Percentiles rank a stretch among this genome's conserved stretches.
These are phyloP conservation scores for Amphimallon solstitiale DNA, from an alignment of 2,888 invertebrate genomes.

Conservation along the genomic window DNA sequence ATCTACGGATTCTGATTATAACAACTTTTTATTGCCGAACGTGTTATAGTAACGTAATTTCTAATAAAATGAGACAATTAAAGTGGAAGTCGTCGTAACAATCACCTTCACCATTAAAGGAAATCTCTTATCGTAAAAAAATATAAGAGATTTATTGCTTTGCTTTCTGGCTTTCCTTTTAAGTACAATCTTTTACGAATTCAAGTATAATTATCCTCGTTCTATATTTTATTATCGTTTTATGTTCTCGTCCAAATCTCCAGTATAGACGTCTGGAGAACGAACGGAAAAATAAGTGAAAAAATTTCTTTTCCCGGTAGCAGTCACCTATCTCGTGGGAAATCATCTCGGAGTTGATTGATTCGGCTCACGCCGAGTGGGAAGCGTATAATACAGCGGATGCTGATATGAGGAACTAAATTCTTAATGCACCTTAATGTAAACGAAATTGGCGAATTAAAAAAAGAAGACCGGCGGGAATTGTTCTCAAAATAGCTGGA, in stretches of 20 bases:
- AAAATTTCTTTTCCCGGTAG: slow-evolving; percentile 1
- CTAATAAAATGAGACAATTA: background rate
- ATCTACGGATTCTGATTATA: no score
- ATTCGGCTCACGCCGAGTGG: slow-evolving; percentile 7
- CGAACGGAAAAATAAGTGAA: slow-evolving; percentile 6
- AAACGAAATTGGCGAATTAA: slow-evolving; percentile 15
- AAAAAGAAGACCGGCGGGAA: background rate
- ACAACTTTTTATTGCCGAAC: background rate
- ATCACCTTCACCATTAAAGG: background rate
- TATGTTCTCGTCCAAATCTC: slow-evolving; percentile 10
- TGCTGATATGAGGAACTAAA: slow-evolving; percentile 12
- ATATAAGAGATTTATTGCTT: background rate
- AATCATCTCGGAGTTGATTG: slow-evolving; percentile 28
- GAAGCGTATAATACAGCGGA: slow-evolving; percentile 5
- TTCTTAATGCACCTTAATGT: slow-evolving; percentile 27
- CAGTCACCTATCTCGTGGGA: slow-evolving; percentile 24
- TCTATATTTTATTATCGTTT: slow-evolving; percentile 16
- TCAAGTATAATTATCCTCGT: slow-evolving; percentile 15
- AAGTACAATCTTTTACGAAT: background rate
- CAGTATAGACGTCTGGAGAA: slow-evolving; percentile 9
- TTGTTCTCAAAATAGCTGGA: background rate
- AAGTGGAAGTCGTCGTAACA: background rate
- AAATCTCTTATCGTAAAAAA: background rate
- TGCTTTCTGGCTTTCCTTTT: background rate
- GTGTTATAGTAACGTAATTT: slow-evolving; percentile 5